Evolutionary conservation across 2,797 vertebrate species (phyloP), one percentile per base, ranked within the genome.

Genomic region (Danio kyathit): DNA sequence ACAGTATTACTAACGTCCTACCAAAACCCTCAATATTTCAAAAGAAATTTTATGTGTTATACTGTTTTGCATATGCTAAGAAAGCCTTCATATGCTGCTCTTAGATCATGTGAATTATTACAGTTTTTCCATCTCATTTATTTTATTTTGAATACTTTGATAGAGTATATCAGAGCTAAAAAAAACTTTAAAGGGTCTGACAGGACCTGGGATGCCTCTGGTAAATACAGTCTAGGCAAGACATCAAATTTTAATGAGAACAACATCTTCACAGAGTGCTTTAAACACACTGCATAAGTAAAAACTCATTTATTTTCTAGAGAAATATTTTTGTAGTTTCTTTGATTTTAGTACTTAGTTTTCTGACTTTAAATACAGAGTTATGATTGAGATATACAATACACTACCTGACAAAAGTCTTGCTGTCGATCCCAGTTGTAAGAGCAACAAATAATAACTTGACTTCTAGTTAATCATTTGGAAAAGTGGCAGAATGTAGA

Each of bases 221-320:
- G 13, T 21, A 56, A 54, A 61, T 73, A 44, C 17, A 46, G 59
- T 44, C 40, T 41, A 52, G 78, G 49, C 40, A 48, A 40, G 7
- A 17, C 46, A 73, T 73, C 7, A 73, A 80, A 56, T 3, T 54
- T 73, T 80, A 11, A 80, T 73, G 59, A 73, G 49, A 65, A 73
- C 46, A 65, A 61, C 17, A 51, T 51, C 76, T 61, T 49, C 56
- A 70, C 44, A 49, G 21, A 21, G n/a, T 10, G 48, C 29, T 9
- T 60, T 71, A 69, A 77, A 46, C 65, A 51, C 44, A 60, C 43
- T n/a, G 29, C 13, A 43, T 10, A 74, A 61, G n/a, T 54, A 51
- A 70, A 70, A 7, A 69, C 44, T 60, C 6, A 5, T 38, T 8
- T 56, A 29, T 49, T 60, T 78, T 60, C 60, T 43, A 49, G 16